Evolutionary conservation across 1,140 invertebrate genomes (phyloP).

Genomic region (Cheumatopsyche charites): DNA sequence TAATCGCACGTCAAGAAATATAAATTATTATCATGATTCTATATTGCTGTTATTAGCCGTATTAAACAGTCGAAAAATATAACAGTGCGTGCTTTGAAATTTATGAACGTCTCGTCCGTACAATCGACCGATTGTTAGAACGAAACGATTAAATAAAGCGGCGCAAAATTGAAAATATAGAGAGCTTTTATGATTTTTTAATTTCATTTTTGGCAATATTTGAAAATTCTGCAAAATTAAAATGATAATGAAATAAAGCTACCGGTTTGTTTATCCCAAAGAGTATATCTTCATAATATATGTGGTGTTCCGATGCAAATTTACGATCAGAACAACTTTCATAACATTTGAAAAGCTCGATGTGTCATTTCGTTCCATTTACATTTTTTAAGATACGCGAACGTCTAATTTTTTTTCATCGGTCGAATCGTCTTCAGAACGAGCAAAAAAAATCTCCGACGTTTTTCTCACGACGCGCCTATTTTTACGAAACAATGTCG

Average conservation of each 20-base stretch:
- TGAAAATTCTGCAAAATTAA: neutral
- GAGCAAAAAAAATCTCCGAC: neutral
- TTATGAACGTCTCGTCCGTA: too few relatives aligned
- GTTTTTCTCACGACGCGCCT: neutral
- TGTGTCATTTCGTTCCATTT: slow-evolving; percentile 19
- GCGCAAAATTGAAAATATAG: too few relatives aligned
- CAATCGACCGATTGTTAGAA: too few relatives aligned
- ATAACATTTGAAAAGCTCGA: neutral
- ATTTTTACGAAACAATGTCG: too few relatives aligned
- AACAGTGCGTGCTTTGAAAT: too few relatives aligned
- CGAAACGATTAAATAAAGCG: too few relatives aligned
- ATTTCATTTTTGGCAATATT: too few relatives aligned
- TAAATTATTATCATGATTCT: slow-evolving; percentile 22
- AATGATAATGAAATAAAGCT: slow-evolving; percentile 16
- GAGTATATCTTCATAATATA: slow-evolving; percentile 1
- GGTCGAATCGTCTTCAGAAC: neutral
- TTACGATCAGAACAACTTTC: slow-evolving; percentile 24
- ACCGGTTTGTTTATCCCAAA: neutral
- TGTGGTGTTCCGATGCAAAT: slow-evolving; percentile 15
- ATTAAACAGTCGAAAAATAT: slow-evolving; percentile 8
- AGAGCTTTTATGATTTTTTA: too few relatives aligned
- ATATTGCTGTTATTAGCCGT: slow-evolving; percentile 19
- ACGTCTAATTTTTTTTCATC: slow-evolving; percentile 3
- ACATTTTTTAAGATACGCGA: slow-evolving; percentile 2
- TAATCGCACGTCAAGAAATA: slow-evolving; percentile 5